A percentile compares a stretch with the other conserved stretches of the same genome.
These are phyloP conservation scores for Archips xylosteana DNA, from an alignment of 2,888 invertebrate species.

Conservation along the genomic window DNA sequence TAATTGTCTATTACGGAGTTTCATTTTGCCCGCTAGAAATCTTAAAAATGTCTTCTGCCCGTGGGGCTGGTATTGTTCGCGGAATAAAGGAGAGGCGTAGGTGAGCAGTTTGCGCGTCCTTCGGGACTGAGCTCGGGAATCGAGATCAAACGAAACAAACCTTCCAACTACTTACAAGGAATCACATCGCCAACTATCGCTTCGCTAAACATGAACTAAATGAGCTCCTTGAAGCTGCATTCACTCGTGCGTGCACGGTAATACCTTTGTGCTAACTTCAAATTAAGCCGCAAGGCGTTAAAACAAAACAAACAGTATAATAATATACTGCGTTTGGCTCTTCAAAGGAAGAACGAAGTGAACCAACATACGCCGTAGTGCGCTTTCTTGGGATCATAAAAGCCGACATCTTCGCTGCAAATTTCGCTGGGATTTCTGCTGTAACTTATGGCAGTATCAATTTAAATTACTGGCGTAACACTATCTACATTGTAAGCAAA, in stretches of 20 bases:
- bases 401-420: not conserved
- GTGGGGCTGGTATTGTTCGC: slow-evolving; percentile 19
- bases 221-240: slow-evolving; percentile 7
- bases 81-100: slow-evolving; percentile 23
- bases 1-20: slow-evolving; percentile 30
- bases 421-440: not conserved
- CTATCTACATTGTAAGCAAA: too few relatives aligned
- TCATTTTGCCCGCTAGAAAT: not conserved
- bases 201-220: slow-evolving; percentile 23
- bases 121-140: slow-evolving; percentile 1
- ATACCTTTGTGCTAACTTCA: slow-evolving; percentile 13
- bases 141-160: slow-evolving; percentile 14
- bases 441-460: too few relatives aligned
- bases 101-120: slow-evolving; percentile 21
- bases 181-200: slow-evolving; percentile 3
- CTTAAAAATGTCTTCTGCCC: slow-evolving; percentile 2
- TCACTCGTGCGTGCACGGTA: slow-evolving; percentile 7
- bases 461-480: not conserved
- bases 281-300: not conserved
- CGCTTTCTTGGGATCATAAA: not conserved
- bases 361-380: not conserved
- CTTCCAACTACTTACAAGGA: slow-evolving; percentile 15
- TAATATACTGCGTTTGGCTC: not conserved
- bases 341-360: not conserved
- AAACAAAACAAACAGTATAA: not conserved